phyloP scores from a whole-genome alignment of 2,113 vertebrate genomes.

The Misgurnus mizolepis region DNA sequence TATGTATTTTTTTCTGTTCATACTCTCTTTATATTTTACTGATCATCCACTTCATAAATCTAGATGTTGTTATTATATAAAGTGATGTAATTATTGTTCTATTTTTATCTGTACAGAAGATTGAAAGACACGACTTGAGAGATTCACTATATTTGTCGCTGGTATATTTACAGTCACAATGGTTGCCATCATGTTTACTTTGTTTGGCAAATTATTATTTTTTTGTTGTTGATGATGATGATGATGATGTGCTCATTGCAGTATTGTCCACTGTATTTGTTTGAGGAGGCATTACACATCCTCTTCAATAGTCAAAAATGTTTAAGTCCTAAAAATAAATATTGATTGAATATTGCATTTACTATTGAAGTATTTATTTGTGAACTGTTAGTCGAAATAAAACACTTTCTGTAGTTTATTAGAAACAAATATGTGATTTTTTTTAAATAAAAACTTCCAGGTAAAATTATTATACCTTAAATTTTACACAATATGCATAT shows the following conservation, averaged over 20 bases:
- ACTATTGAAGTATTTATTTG: neutral
- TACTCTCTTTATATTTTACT: conserved; percentile 61
- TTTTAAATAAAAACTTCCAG: too few species aligned
- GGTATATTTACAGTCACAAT: conserved; percentile 53
- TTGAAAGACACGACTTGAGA: conserved; percentile 68
- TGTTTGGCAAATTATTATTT: too few species aligned
- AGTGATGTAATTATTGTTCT: conserved; percentile 73
- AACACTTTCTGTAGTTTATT: neutral
- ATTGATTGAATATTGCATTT: neutral
- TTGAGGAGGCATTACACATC: conserved; percentile 57
- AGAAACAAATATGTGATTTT: too few species aligned
- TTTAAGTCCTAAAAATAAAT: conserved; percentile 64
- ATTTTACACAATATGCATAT: too few species aligned
- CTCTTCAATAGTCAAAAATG: conserved; percentile 59
- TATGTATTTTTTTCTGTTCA: conserved; percentile 49
- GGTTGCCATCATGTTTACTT: conserved; percentile 44
- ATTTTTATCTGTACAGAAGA: conserved; percentile 75
- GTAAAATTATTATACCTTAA: too few species aligned
- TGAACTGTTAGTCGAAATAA: neutral
- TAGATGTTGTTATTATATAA: conserved; percentile 57
- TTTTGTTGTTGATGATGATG: conserved; percentile 18
- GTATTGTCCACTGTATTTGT: conserved; percentile 68
- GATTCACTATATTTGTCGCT: conserved; percentile 78
- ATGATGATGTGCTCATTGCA: conserved; percentile 59
- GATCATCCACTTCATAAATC: conserved; percentile 58